These are phyloP conservation scores for Peucedramus taeniatus DNA, from an alignment of 2,113 vertebrate species.

Conservation along the genomic window DNA sequence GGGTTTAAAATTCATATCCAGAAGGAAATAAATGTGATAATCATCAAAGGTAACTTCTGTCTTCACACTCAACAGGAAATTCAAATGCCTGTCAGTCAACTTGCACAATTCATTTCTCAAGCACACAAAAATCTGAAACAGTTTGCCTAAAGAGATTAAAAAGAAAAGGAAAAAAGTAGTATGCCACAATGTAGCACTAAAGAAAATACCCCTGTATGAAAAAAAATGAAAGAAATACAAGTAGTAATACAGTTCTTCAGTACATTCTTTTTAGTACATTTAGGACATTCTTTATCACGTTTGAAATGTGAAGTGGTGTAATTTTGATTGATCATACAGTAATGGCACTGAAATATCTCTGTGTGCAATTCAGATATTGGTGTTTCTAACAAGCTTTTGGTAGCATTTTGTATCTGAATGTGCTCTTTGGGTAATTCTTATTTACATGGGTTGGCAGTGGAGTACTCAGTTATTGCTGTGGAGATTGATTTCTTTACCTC, in stretches of 20 bases:
- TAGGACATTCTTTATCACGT: background rate
- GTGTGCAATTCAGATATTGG: background rate
- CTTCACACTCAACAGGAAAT: background rate
- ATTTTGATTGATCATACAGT: background rate
- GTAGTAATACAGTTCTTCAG: too few relatives aligned
- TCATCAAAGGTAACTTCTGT: slow-evolving; percentile 5
- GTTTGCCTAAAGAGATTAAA: background rate
- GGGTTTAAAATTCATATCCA: slow-evolving; percentile 7
- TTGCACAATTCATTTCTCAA: background rate
- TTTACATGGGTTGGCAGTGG: background rate
- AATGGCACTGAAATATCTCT: background rate
- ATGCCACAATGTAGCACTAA: background rate
- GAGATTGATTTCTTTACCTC: background rate
- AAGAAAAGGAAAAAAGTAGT: background rate
- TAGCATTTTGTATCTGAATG: background rate
- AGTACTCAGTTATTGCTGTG: background rate
- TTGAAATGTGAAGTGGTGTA: background rate
- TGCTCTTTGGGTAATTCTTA: background rate
- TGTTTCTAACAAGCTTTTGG: background rate
- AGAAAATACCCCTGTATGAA: background rate
- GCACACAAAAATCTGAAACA: background rate
- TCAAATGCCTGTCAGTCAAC: background rate
- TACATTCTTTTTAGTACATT: background rate
- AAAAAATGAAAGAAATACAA: too few relatives aligned
- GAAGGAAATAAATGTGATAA: slow-evolving; percentile 24